Conservation (phyloP, 2,797 vertebrate species). For the Lepidocolaptes lacrymiger region DNA sequence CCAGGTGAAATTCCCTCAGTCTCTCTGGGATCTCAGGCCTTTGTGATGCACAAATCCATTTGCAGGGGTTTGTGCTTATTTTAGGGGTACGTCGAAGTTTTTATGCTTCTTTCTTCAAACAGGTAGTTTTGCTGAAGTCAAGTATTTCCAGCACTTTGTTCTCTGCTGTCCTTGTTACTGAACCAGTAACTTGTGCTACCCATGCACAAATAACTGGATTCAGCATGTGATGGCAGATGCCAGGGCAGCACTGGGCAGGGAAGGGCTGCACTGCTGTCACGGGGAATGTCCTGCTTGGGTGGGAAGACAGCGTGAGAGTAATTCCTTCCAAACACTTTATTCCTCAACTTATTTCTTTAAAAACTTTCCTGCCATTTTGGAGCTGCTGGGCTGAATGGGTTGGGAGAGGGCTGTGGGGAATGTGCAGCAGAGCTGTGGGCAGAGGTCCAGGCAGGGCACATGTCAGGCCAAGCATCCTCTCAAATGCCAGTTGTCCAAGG, state of each 20-base stretch:
- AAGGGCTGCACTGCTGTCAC: fast-evolving
- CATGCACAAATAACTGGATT: background rate
- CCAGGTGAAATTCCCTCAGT: background rate
- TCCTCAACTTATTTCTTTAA: background rate
- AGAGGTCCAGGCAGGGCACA: background rate
- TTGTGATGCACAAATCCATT: background rate
- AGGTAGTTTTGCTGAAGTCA: background rate
- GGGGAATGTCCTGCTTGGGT: background rate
- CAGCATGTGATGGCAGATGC: fast-evolving
- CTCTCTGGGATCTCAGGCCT: background rate
- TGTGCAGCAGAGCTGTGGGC: background rate
- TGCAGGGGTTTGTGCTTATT: background rate
- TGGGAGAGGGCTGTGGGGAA: background rate
- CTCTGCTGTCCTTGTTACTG: background rate
- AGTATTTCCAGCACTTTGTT: background rate
- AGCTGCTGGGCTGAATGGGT: background rate
- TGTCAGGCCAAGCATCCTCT: background rate
- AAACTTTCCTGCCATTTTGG: background rate
- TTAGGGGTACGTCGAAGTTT: background rate
- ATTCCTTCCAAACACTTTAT: background rate
- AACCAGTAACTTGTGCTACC: fast-evolving
- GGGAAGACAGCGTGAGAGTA: background rate
- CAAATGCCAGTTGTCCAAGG: background rate
- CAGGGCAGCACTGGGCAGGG: fast-evolving
- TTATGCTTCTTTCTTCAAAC: background rate